These are phyloP conservation scores for Mamestra brassicae DNA, from an alignment of 2,888 invertebrate genomes.

Conservation along the genomic window DNA sequence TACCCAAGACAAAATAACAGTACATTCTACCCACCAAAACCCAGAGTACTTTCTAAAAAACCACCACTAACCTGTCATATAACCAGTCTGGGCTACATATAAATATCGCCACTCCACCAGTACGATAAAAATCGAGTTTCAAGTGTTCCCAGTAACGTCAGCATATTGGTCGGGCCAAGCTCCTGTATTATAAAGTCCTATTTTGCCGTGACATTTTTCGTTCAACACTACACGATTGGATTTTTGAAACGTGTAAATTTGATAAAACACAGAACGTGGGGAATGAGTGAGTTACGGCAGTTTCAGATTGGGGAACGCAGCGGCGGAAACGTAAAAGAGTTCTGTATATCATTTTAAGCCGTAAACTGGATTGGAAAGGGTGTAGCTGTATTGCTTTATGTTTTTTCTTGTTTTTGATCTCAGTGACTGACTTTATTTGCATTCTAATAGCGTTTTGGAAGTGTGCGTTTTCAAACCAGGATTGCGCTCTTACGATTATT, in stretches of 20 bases:
- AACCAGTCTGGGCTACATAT: constrained; percentile 73
- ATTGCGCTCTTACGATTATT: not conserved
- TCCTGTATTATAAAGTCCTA: constrained; percentile 87
- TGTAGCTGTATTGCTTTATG: constrained; percentile 33
- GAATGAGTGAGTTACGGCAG: constrained; percentile 74
- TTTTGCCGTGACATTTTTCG: constrained; percentile 89
- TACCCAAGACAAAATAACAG: not conserved
- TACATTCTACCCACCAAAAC: not conserved
- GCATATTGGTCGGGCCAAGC: constrained; percentile 85
- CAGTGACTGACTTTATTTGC: constrained; percentile 28
- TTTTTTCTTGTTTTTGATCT: constrained; percentile 36
- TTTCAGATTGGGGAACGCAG: constrained; percentile 63
- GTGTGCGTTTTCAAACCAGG: not conserved
- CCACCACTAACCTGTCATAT: constrained; percentile 51
- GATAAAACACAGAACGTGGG: constrained; percentile 81
- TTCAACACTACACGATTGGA: constrained; percentile 86
- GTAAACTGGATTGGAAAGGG: constrained; percentile 53
- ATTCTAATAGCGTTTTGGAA: constrained; percentile 16
- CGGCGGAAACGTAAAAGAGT: constrained; percentile 58
- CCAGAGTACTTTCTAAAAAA: constrained; percentile 10
- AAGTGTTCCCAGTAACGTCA: constrained; percentile 82
- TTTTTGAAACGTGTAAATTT: constrained; percentile 89
- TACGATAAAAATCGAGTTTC: constrained; percentile 85
- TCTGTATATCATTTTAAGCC: constrained; percentile 62
- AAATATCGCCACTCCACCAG: constrained; percentile 78